These are phyloP conservation scores for Antennarius striatus DNA, from an alignment of 2,113 vertebrate species.

Conservation along the genomic window DNA sequence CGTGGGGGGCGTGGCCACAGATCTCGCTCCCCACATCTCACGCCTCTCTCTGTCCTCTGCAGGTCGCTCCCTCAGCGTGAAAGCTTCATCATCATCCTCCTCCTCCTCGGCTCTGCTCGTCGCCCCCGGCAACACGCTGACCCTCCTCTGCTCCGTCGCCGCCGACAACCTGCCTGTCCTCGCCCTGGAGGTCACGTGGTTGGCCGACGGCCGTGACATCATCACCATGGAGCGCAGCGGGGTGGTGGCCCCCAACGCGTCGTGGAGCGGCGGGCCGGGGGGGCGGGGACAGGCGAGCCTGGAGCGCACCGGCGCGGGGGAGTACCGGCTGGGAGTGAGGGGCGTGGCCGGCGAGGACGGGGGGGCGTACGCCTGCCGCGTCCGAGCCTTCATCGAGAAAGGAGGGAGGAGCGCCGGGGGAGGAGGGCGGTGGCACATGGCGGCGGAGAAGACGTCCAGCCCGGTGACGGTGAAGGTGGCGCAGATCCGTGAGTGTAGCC, in stretches of 20 bases:
- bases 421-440: slow-evolving; percentile 71
- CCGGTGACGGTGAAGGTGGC: slow-evolving; percentile 68
- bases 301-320: slow-evolving; percentile 50
- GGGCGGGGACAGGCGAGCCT: slow-evolving; percentile 50
- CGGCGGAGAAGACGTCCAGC: slow-evolving; percentile 73
- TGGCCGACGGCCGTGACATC: slow-evolving; percentile 58
- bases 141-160: slow-evolving; percentile 72
- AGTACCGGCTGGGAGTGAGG: slow-evolving; percentile 67
- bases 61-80: slow-evolving; percentile 75
- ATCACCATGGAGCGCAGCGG: slow-evolving; percentile 73
- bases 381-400: slow-evolving; percentile 66
- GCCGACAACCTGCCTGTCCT: slow-evolving; percentile 61
- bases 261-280: slow-evolving; percentile 8
- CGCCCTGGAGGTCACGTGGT: slow-evolving; percentile 79
- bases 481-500: slow-evolving; percentile 72
- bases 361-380: slow-evolving; percentile 72
- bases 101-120: slow-evolving; percentile 53
- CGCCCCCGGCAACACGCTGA: slow-evolving; percentile 62
- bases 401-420: slow-evolving; percentile 50
- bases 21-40: no score
- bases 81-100: slow-evolving; percentile 56
- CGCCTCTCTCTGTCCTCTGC: slow-evolving; percentile 28
- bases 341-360: slow-evolving; percentile 56
- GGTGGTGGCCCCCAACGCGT: slow-evolving; percentile 64
- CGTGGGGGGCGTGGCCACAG: no score